These are phyloP conservation scores for Rhinophrynus dorsalis DNA, from an alignment of 2,797 vertebrate genomes.

Conservation along the genomic window DNA sequence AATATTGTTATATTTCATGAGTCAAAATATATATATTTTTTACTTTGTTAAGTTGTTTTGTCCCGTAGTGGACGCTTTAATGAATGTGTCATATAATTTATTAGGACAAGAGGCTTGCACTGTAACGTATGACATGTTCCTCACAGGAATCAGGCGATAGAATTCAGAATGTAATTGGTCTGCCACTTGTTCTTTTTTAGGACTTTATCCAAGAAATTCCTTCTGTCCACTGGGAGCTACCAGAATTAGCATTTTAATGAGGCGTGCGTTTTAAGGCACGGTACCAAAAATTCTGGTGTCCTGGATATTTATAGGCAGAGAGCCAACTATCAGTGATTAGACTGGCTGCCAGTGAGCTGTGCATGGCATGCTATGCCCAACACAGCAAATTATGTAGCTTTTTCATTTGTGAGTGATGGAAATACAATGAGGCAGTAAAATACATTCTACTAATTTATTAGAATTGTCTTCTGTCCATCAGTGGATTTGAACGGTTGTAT, in stretches of 20 bases:
- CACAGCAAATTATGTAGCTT: neutral
- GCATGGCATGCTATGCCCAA: neutral
- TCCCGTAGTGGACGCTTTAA: too few relatives aligned
- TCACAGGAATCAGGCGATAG: constrained; percentile 8
- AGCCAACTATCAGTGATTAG: constrained; percentile 41
- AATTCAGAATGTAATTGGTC: constrained; percentile 18
- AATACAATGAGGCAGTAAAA: neutral
- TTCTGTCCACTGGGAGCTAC: constrained; percentile 38
- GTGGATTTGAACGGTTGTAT: constrained; percentile 20
- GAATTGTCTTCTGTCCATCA: neutral
- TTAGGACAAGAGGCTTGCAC: too few relatives aligned
- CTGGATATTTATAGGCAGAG: constrained; percentile 25
- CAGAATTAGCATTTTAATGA: constrained; percentile 48
- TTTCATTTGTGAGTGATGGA: constrained; percentile 9
- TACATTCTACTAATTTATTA: neutral
- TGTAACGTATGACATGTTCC: neutral
- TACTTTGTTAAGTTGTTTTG: too few relatives aligned
- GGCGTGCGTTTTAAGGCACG: constrained; percentile 37
- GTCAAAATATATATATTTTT: too few relatives aligned
- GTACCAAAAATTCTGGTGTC: constrained; percentile 39
- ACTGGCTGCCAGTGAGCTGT: constrained; percentile 23
- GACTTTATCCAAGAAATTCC: constrained; percentile 32
- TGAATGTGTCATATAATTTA: neutral
- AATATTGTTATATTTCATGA: too few relatives aligned
- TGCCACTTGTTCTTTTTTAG: constrained; percentile 28